Percentiles rank a stretch among this genome's conserved stretches.
Evolutionary conservation across 2,888 invertebrate species (phyloP).

Genomic region (Griposia aprilina): DNA sequence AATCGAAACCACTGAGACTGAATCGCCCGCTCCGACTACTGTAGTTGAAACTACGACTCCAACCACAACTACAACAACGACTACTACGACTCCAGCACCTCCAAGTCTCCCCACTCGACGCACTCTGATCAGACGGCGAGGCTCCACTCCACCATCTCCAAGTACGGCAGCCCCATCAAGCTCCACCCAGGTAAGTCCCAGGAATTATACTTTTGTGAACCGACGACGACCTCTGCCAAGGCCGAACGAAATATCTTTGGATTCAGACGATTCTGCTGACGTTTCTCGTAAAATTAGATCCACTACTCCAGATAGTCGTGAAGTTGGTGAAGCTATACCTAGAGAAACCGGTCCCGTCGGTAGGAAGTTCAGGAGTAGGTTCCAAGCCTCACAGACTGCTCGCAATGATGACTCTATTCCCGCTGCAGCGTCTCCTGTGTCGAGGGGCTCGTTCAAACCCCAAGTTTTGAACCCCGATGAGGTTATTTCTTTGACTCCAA

Average conservation of each 20-base stretch:
- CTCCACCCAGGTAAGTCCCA: slow-evolving; percentile 90
- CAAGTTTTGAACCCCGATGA: slow-evolving; percentile 83
- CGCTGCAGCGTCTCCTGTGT: slow-evolving; percentile 82
- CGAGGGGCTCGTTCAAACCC: slow-evolving; percentile 82
- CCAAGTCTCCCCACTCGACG: slow-evolving; percentile 74
- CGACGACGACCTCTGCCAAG: slow-evolving; percentile 83
- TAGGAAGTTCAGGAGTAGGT: slow-evolving; percentile 78
- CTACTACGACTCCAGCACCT: slow-evolving; percentile 66
- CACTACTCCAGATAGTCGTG: slow-evolving; percentile 88
- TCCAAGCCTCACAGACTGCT: slow-evolving; percentile 67
- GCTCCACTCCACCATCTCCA: slow-evolving; percentile 71
- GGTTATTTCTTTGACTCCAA: slow-evolving; percentile 89
- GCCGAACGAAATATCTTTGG: slow-evolving; percentile 84
- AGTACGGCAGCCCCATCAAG: slow-evolving; percentile 76
- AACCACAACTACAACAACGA: slow-evolving; percentile 73
- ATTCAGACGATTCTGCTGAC: slow-evolving; percentile 78
- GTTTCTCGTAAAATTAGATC: slow-evolving; percentile 84
- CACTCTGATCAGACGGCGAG: slow-evolving; percentile 75
- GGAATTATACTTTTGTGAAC: slow-evolving; percentile 87
- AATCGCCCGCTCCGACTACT: slow-evolving; percentile 73
- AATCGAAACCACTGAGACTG: slow-evolving; percentile 71
- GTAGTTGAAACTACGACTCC: slow-evolving; percentile 75
- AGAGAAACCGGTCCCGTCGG: slow-evolving; percentile 54
- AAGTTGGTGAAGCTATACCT: slow-evolving; percentile 72
- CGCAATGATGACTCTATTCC: slow-evolving; percentile 81